Percentiles rank a stretch among this genome's conserved stretches.
These are phyloP conservation scores for Rhegmatorhina hoffmannsi DNA, from an alignment of 2,113 vertebrate species.

Conservation along the genomic window DNA sequence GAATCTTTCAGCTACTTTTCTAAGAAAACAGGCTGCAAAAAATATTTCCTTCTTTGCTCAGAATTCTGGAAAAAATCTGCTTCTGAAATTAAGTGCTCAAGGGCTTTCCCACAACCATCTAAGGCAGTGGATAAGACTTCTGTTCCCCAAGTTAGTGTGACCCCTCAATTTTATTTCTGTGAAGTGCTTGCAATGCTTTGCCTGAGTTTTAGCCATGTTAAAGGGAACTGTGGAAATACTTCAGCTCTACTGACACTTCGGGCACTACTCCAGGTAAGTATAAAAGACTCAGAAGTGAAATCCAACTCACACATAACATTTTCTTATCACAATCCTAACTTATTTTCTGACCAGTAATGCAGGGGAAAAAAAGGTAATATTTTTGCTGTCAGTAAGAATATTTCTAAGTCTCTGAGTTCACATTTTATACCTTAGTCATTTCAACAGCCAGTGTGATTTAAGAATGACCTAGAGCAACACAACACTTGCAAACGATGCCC, in stretches of 20 bases:
- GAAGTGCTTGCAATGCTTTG: not conserved
- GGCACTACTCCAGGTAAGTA: not conserved
- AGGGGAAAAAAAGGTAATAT: not conserved
- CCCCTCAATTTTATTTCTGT: not conserved
- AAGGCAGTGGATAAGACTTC: not conserved
- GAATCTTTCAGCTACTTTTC: not conserved
- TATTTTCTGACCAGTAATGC: not conserved
- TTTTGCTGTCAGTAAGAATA: not conserved
- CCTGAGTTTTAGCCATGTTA: not conserved
- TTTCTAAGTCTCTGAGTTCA: not conserved
- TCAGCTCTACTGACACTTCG: not conserved
- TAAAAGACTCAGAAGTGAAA: not conserved
- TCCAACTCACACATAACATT: not conserved
- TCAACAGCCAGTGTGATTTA: not conserved
- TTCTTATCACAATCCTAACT: not conserved
- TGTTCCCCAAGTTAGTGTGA: not conserved
- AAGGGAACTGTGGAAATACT: not conserved
- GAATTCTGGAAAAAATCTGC: not conserved
- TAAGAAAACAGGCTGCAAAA: not conserved
- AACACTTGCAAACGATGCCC: not conserved
- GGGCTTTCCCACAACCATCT: not conserved
- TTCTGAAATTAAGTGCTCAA: not conserved
- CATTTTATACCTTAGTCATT: not conserved
- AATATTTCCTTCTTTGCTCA: not conserved
- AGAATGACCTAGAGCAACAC: constrained; percentile 1